phyloP scores from a whole-genome alignment of 2,888 invertebrate species.

The Troilus luridus region DNA sequence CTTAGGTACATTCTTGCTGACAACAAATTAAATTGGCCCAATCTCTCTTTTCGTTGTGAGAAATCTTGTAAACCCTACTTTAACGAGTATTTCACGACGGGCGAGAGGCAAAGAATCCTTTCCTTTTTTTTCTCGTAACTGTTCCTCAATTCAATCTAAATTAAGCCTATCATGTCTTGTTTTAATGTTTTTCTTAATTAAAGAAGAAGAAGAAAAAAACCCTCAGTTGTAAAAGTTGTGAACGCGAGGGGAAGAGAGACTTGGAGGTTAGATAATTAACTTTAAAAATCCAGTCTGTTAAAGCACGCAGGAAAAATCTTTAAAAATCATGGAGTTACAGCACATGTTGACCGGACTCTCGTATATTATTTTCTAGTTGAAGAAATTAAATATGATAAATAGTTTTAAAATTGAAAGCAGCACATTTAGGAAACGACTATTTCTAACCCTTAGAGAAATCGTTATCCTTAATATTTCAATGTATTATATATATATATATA shows the following conservation, averaged over 20 bases:
- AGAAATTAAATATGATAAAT: no score
- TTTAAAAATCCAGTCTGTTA: not conserved
- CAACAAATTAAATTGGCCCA: not conserved
- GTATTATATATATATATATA: no score
- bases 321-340: not conserved
- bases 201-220: not conserved
- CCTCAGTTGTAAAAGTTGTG: not conserved
- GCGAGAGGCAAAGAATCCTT: not conserved
- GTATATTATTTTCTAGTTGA: not conserved
- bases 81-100: not conserved
- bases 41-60: not conserved
- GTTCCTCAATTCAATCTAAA: slow-evolving; percentile 1
- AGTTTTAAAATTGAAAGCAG: no score
- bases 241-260: not conserved
- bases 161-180: not conserved
- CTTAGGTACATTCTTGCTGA: no score
- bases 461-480: no score
- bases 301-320: not conserved
- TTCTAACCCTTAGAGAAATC: no score
- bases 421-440: no score
- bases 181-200: slow-evolving; percentile 29
- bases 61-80: not conserved
- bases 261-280: not conserved
- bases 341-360: not conserved
- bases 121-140: not conserved